Conservation (phyloP, 2,888 invertebrate genomes). For the Epicampocera succincta region DNA sequence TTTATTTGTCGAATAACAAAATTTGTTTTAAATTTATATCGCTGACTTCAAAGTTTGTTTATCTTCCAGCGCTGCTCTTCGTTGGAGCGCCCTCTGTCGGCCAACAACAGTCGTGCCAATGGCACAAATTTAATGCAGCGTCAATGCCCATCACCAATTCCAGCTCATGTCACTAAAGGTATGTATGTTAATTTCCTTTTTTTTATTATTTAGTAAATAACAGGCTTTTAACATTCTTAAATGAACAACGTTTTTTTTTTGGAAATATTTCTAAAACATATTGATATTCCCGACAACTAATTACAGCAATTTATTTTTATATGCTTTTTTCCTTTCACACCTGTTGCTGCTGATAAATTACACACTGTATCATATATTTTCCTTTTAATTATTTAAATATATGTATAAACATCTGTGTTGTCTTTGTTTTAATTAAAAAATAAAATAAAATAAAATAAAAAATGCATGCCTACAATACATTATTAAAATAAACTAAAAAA, state of each 20-base stretch:
- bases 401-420: constrained; percentile 45
- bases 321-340: constrained; percentile 51
- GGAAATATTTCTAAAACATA: constrained; percentile 22
- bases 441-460: constrained; percentile 48
- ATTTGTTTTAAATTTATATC: not conserved
- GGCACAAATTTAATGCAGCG: constrained; percentile 81
- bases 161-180: constrained; percentile 88
- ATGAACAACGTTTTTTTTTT: constrained; percentile 69
- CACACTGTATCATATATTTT: constrained; percentile 17
- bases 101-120: constrained; percentile 77
- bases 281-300: constrained; percentile 66
- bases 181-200: constrained; percentile 17
- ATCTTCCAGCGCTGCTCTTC: constrained; percentile 90
- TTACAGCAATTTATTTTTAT: constrained; percentile 56
- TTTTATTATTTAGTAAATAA: too few species aligned
- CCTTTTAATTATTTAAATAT: constrained; percentile 41
- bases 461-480: constrained; percentile 62
- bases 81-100: constrained; percentile 89
- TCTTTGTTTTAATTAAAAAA: constrained; percentile 40
- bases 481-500: constrained; percentile 40
- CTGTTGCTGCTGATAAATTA: constrained; percentile 60
- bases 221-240: constrained; percentile 61
- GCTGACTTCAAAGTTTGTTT: constrained; percentile 7
- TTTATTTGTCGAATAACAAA: not conserved
- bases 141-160: constrained; percentile 87